A percentile compares a stretch with the other conserved stretches of the same genome.
Evolutionary conservation across 2,888 invertebrate genomes (phyloP).

Genomic region (Tuberolachnus salignus): DNA sequence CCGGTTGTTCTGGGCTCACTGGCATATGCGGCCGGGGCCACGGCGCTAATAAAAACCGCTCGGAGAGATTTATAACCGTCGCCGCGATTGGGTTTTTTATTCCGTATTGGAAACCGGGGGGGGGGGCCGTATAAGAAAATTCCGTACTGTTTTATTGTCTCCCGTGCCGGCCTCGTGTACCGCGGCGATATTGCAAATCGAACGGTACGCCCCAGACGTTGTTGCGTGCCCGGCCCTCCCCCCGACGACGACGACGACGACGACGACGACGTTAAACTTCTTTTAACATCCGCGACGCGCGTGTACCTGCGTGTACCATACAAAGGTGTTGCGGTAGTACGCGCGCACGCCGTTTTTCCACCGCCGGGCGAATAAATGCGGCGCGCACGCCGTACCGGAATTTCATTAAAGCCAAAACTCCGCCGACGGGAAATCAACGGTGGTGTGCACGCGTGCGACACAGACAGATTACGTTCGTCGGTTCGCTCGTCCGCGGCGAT

Average conservation of each 20-base stretch:
- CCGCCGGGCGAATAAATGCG: background rate
- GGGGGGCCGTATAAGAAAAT: background rate
- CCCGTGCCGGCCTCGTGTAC: background rate
- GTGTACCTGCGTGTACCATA: no score
- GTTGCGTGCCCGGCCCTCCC: no score
- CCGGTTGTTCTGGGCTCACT: no score
- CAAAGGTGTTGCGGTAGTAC: no score
- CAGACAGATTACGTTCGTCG: background rate
- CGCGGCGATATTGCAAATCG: conserved; percentile 12
- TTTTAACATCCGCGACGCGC: background rate
- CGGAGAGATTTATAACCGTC: conserved; percentile 20
- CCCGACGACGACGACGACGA: no score
- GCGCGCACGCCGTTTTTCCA: conserved; percentile 3
- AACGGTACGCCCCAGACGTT: background rate
- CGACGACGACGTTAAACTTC: conserved; percentile 21
- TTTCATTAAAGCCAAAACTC: conserved; percentile 30
- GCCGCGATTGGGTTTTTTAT: background rate
- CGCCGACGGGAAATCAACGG: conserved; percentile 37
- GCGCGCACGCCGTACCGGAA: background rate
- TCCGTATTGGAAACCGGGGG: background rate
- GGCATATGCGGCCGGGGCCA: no score
- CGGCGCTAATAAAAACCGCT: conserved; percentile 20
- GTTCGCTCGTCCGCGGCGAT: background rate
- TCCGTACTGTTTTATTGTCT: conserved; percentile 34
- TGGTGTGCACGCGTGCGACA: no score